Evolutionary conservation across 2,797 vertebrate genomes (phyloP).

Genomic region (Avahi laniger): DNA sequence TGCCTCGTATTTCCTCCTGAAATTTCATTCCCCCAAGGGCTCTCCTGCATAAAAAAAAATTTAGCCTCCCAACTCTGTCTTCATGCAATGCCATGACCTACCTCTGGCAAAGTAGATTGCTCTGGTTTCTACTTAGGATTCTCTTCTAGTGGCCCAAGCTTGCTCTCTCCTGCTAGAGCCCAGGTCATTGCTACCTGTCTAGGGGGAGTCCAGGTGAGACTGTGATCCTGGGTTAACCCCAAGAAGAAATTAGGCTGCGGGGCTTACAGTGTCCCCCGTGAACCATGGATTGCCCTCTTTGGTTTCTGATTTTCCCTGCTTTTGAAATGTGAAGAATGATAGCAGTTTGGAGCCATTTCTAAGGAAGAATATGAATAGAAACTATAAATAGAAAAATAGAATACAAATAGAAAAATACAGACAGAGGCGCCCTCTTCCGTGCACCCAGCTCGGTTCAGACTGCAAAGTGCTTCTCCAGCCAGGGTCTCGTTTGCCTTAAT

Average conservation of each 20-base stretch:
- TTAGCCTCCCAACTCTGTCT: not conserved
- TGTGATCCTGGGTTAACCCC: not conserved
- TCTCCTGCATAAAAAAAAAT: not conserved
- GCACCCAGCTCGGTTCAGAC: not conserved
- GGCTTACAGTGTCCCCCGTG: not conserved
- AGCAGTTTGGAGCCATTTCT: not conserved
- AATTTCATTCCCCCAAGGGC: not conserved
- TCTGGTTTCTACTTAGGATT: not conserved
- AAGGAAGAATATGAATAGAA: not conserved
- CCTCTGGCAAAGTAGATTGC: not conserved
- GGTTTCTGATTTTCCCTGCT: not conserved
- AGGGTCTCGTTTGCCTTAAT: not conserved
- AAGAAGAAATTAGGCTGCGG: not conserved
- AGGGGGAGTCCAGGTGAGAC: not conserved
- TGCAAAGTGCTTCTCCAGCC: rapidly evolving
- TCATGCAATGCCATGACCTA: rapidly evolving
- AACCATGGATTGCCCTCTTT: not conserved
- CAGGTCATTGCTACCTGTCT: not conserved
- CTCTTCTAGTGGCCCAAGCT: not conserved
- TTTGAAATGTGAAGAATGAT: not conserved
- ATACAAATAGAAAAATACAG: not conserved
- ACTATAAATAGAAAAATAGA: not conserved
- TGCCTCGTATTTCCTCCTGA: not conserved
- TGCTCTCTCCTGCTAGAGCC: not conserved
- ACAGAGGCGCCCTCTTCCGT: not conserved